Evolutionary conservation across 2,797 vertebrate genomes (phyloP), one percentile per base, ranked within the genome.

Genomic region (Anolis apletophallus): DNA sequence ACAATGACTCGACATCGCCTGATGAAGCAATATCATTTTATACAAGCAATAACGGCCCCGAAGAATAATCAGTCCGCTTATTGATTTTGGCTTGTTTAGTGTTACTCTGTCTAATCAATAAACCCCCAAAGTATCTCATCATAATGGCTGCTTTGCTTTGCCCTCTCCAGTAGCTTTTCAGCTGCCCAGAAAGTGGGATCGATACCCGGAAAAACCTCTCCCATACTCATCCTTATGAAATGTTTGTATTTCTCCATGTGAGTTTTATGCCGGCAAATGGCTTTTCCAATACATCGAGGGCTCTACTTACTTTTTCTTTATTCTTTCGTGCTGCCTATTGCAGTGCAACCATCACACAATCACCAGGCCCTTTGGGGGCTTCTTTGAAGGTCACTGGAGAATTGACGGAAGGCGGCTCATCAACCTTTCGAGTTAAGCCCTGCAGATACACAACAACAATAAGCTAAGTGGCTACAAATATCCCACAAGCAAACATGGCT

Each of bases 161-260:
- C 19, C 74, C 81, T 91, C 87, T 91, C 88, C 88, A 92, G 89
- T 52, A 88, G 78, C 90, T 91, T 54, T 92, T 94, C 88, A 89
- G 81, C 78, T 93, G 71, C 84, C 72, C 78, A 90, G 89, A 88
- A 93, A 72, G 50, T 71, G 68, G 91, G 90, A 96, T 94, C 88
- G 3, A 88, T 94, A 94, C 50, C 71, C 82, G 79, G 85, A 85
- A 91, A 90, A 89, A 82, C 88, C 91, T 93, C 91, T 93, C 54
- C 57, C 87, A 73, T 59, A 50, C 85, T 81, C 84, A 76, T 90
- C 73, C 87, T 88, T 91, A 91, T 87, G 87, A 94, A 94, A 92
- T 91, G 92, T 90, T 91, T 93, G 78, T 91, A 80, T 88, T 94
- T 93, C 89, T 87, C 85, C 87, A 91, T 89, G 76, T 83, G 86